Evolutionary conservation across 2,113 vertebrate genomes (phyloP), one percentile per base, ranked within the genome.

Genomic region (Poecile atricapillus): DNA sequence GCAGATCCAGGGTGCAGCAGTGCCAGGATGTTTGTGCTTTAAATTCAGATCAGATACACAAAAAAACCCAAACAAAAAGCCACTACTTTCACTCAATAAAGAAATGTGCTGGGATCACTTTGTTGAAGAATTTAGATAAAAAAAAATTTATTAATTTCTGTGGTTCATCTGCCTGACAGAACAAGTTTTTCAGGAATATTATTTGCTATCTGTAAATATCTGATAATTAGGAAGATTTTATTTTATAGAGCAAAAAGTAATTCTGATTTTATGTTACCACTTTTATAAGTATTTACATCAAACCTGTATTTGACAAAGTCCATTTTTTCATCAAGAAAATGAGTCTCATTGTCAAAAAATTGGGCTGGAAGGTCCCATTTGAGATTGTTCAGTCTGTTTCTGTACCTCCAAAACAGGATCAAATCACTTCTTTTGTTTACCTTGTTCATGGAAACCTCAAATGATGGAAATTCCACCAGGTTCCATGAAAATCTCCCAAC

Each of bases 31-130:
- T 87, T 94, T 94, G 44, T 83, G 43, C 35, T 81, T 93, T 69
- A 87, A 86, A 96, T 95, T 91, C 50, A 89, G 87, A 92, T 85
- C 60, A 80, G 44, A 83, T 30, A 69, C 13, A 80, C 59, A 60
- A 79, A 47, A 46, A 55, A 47, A 3, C 3, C 37, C 39, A 71
- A 89, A 60, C 13, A 78, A 78, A 83, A 73, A 47, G 7, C 10
- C 33, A 19, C 62, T 79, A 17, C 16, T 85, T 91, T 63, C 59
- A 25, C 39, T 78, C 68, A 21, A 67, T 35, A 52, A 53, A 67
- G 43, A 83, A 74, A 73, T 31, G 12, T 35, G 8, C 18, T 37
- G 18, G 31, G 19, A 52, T 75, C 28, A 88, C 33, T 24, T 63
- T 59, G 15, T 67, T 73, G 28, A 46, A 56, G n/a, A 88, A 93